Percentiles rank a stretch among this genome's conserved stretches.
phyloP scores from a whole-genome alignment of 2,888 invertebrate genomes.

The Calliphora vomitoria region DNA sequence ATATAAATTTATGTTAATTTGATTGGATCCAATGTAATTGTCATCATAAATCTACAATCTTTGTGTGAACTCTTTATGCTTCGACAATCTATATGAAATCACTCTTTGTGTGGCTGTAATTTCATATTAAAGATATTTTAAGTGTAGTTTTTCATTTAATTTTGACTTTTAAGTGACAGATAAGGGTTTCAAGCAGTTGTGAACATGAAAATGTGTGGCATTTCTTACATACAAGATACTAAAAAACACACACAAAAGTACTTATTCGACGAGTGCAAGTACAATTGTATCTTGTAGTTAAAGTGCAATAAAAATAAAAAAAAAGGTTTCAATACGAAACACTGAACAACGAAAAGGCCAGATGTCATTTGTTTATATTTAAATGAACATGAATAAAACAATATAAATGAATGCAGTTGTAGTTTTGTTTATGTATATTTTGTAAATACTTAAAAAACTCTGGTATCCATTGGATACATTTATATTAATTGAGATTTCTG shows the following conservation, averaged over 20 bases:
- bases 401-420: not conserved
- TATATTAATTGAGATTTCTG: slow-evolving; percentile 58
- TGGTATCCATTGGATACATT: slow-evolving; percentile 11
- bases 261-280: not conserved
- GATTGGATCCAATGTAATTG: too few relatives aligned
- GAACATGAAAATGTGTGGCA: slow-evolving; percentile 43
- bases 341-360: slow-evolving; percentile 39
- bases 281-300: slow-evolving; percentile 39
- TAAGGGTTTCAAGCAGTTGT: slow-evolving; percentile 61
- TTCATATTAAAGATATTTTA: slow-evolving; percentile 15
- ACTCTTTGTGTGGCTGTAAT: not conserved
- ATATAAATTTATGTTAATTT: too few relatives aligned
- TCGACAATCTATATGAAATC: not conserved
- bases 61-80: too few relatives aligned
- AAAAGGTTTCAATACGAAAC: slow-evolving; percentile 22
- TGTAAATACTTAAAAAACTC: not conserved
- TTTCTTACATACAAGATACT: slow-evolving; percentile 28
- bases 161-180: slow-evolving; percentile 58
- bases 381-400: slow-evolving; percentile 21
- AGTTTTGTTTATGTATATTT: slow-evolving; percentile 7
- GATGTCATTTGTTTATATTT: slow-evolving; percentile 60
- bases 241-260: not conserved
- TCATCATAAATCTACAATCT: too few relatives aligned
- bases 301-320: slow-evolving; percentile 45
- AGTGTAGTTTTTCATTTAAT: slow-evolving; percentile 45